Conservation (phyloP, 2,888 invertebrate species). For the Euclidia mi region DNA sequence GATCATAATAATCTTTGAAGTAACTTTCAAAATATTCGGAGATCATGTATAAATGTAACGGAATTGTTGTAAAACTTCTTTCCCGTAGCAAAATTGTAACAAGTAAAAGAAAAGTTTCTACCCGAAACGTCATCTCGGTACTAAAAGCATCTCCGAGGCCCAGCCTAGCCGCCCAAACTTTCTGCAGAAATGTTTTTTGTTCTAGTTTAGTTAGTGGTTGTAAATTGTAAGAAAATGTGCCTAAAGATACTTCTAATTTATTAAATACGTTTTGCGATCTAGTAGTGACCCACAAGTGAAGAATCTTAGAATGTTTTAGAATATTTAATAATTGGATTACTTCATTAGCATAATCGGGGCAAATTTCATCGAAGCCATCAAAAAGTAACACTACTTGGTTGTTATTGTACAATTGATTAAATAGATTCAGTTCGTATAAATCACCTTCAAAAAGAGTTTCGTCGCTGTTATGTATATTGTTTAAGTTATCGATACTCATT, state of each 20-base stretch:
- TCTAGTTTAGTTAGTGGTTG: slow-evolving; percentile 26
- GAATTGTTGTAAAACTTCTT: slow-evolving; percentile 33
- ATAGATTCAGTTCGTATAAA: slow-evolving; percentile 32
- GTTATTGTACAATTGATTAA: slow-evolving; percentile 41
- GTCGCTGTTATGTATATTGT: slow-evolving; percentile 1
- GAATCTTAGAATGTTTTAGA: slow-evolving; percentile 29
- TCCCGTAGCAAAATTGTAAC: slow-evolving; percentile 1
- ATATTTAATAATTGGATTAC: slow-evolving; percentile 34
- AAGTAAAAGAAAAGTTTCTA: background rate
- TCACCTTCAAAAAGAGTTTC: slow-evolving; percentile 5
- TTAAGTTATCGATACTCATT: slow-evolving; percentile 13
- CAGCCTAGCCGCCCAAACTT: slow-evolving; percentile 24
- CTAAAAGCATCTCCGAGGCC: background rate
- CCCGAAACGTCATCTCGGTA: background rate
- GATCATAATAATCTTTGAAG: slow-evolving; percentile 14
- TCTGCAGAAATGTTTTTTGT: slow-evolving; percentile 34
- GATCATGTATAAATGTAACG: slow-evolving; percentile 44
- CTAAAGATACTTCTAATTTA: slow-evolving; percentile 42
- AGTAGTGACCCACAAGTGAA: slow-evolving; percentile 48
- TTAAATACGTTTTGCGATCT: slow-evolving; percentile 37
- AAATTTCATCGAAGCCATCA: slow-evolving; percentile 56
- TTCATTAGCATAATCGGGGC: slow-evolving; percentile 41
- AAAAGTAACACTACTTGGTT: slow-evolving; percentile 31
- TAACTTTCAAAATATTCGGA: slow-evolving; percentile 26
- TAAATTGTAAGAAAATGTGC: slow-evolving; percentile 42